Evolutionary conservation across 2,888 invertebrate species (phyloP).

Genomic region (Drosophila glabriapex): DNA sequence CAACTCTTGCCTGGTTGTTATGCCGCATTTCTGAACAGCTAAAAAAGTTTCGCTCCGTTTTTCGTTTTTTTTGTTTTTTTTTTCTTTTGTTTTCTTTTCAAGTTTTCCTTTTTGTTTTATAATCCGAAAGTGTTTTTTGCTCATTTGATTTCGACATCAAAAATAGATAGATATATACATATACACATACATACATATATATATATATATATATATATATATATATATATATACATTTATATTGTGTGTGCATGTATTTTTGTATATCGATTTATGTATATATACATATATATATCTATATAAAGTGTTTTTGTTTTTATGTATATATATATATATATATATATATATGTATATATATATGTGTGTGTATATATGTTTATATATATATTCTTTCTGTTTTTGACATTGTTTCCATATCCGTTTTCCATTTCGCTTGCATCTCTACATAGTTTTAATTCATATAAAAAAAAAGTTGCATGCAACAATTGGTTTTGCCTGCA

Average conservation of each 20-base stretch:
- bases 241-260: conserved; percentile 14
- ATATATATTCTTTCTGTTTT: conserved; percentile 32
- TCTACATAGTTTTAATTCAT: conserved; percentile 14
- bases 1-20: conserved; percentile 33
- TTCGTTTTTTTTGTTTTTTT: background rate
- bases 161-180: conserved; percentile 64
- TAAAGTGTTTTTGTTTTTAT: conserved; percentile 25
- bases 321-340: conserved; percentile 16
- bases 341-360: conserved; percentile 22
- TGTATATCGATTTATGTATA: conserved; percentile 28
- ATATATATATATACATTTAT: conserved; percentile 2
- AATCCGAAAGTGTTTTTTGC: conserved; percentile 32
- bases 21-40: conserved; percentile 38
- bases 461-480: conserved; percentile 40
- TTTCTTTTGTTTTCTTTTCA: background rate
- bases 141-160: conserved; percentile 65
- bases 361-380: conserved; percentile 20
- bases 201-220: conserved; percentile 3
- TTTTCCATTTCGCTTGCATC: conserved; percentile 14
- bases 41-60: conserved; percentile 38
- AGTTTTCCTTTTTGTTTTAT: conserved; percentile 15
- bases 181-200: conserved; percentile 23
- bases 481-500: conserved; percentile 13
- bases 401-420: conserved; percentile 39
- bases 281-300: conserved; percentile 32